phyloP scores from a whole-genome alignment of 2,113 vertebrate species.

The Noctilio leporinus region DNA sequence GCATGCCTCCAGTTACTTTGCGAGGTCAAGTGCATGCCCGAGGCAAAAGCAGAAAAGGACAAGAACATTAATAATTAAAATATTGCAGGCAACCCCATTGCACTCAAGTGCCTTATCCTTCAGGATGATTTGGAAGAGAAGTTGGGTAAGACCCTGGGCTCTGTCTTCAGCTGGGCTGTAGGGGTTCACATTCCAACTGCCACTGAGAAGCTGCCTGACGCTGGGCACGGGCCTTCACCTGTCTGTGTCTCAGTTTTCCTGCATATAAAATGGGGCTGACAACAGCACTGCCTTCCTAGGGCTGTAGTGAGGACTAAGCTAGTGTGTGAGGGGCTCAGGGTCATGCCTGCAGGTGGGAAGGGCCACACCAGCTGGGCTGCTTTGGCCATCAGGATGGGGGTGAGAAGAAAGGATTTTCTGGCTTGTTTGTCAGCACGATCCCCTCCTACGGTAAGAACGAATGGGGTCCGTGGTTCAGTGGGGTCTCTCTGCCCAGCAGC shows the following conservation, averaged over 20 bases:
- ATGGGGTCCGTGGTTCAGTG: not conserved
- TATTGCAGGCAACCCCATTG: not conserved
- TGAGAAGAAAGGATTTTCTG: no score
- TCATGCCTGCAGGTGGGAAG: no score
- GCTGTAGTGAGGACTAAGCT: no score
- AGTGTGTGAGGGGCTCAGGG: not conserved
- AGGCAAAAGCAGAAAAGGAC: not conserved
- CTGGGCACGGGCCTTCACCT: fast-evolving
- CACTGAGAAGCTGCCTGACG: not conserved
- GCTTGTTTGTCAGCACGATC: not conserved
- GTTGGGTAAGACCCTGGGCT: not conserved
- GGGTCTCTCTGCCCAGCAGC: not conserved
- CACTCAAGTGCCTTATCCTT: fast-evolving
- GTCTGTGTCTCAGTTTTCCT: not conserved
- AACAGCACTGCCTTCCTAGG: not conserved
- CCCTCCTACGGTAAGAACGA: not conserved
- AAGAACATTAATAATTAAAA: not conserved
- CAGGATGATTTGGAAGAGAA: not conserved
- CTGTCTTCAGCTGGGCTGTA: not conserved
- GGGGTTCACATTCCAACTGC: not conserved
- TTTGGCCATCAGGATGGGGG: no score
- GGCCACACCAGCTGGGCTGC: fast-evolving
- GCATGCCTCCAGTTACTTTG: not conserved
- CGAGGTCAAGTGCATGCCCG: not conserved
- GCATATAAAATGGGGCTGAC: not conserved